A percentile compares a stretch with the other conserved stretches of the same genome.
These are phyloP conservation scores for Tapera naevia DNA, from an alignment of 2,797 vertebrate species.

Conservation along the genomic window DNA sequence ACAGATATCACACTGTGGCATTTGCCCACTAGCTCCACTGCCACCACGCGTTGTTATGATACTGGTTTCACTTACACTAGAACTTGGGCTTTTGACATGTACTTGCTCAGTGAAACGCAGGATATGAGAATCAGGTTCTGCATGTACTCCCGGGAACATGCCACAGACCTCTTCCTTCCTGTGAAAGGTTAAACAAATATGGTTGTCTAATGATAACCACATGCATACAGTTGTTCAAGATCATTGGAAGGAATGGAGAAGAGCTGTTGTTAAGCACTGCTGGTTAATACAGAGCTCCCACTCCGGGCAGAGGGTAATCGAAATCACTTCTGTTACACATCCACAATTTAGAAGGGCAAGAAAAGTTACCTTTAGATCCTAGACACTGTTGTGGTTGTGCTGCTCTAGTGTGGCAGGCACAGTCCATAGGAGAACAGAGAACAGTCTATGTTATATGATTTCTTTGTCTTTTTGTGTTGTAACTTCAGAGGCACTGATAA, in stretches of 20 bases:
- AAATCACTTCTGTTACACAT: background rate
- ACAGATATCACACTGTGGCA: rapidly evolving
- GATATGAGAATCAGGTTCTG: constrained; percentile 47
- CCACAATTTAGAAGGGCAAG: background rate
- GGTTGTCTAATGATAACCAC: constrained; percentile 10
- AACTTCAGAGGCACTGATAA: constrained; percentile 32
- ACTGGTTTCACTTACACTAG: background rate
- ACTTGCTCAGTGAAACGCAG: constrained; percentile 25
- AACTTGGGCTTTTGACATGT: background rate
- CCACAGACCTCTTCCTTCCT: constrained; percentile 61
- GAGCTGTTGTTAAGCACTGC: background rate
- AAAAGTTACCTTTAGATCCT: background rate
- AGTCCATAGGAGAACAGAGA: background rate
- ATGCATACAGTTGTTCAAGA: background rate
- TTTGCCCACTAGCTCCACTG: background rate
- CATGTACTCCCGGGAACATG: background rate
- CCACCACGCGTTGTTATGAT: background rate
- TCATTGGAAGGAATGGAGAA: background rate
- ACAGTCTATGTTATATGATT: background rate
- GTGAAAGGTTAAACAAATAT: constrained; percentile 57
- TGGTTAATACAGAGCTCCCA: background rate
- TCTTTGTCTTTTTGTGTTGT: background rate
- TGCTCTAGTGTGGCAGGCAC: background rate
- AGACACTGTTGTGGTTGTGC: background rate
- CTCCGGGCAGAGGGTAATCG: background rate